Evolutionary conservation across 2,888 invertebrate species (phyloP), one percentile per base, ranked within the genome.

Genomic region (Danaus chrysippus): DNA sequence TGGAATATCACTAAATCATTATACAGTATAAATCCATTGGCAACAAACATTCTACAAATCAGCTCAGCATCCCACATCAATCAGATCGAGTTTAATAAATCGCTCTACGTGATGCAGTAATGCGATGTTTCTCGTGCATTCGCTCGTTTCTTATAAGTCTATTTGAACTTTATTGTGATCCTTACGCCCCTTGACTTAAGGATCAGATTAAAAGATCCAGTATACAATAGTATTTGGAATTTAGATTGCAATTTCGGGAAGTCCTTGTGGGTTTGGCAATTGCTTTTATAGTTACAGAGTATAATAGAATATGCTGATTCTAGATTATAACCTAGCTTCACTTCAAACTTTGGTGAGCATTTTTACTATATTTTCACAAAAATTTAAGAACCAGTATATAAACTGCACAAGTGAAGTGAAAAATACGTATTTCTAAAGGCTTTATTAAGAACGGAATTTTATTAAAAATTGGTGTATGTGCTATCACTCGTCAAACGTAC

Each of bases 201-300:
- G 49, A 17, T n/a, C 2, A 17, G 17, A 17, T 15, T 17, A 49
- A 49, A 8, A 11, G 15, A 49, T 17, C 2, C 49, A 6, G 49
- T 17, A 17, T 17, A 17, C 10, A 10, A 10, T 17, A 49, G 49
- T 17, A 49, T 49, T 49, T 49, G 49, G 15, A 49, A 49, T 49
- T 23, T 42, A 46, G 54, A 55, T 49, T 52, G 55, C 52, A 49
- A 62, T 58, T 62, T 58, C 42, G 15, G 8, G 49, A 62, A 58
- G 52, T 62, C 58, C 55, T 55, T 49, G 19, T 42, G 42, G 52
- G 58, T 55, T 49, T 49, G 58, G 17, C 8, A 17, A 49, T 49
- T 17, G 49, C 44, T 58, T 46, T 56, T 59, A 42, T 54, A 61
- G 56, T 53, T 58, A 44, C 12, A 56, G 19, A 17, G n/a, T 34